phyloP scores from a whole-genome alignment of 2,888 invertebrate genomes.

The Brachycybe producta region DNA sequence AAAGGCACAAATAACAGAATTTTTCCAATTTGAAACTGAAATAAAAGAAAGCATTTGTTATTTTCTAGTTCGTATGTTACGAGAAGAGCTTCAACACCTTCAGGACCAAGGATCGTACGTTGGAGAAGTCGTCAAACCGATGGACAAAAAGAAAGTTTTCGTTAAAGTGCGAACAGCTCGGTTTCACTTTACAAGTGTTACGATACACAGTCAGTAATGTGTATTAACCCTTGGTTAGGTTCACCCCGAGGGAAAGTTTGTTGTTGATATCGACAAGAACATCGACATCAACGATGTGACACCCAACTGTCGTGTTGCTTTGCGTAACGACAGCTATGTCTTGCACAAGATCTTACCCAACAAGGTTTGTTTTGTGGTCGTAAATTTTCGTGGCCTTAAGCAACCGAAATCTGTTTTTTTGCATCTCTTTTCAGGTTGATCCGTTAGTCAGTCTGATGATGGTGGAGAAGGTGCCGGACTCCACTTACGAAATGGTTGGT shows the following conservation, averaged over 20 bases:
- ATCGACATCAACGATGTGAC: slow-evolving; percentile 97
- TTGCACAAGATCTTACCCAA: slow-evolving; percentile 97
- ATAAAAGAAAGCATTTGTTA: background rate
- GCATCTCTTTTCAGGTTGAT: slow-evolving; percentile 52
- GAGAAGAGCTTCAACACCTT: slow-evolving; percentile 90
- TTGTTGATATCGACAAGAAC: slow-evolving; percentile 97
- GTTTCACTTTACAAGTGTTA: no score
- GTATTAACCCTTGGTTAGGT: slow-evolving; percentile 42
- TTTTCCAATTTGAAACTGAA: background rate
- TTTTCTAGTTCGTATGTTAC: slow-evolving; percentile 78
- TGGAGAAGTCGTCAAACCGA: slow-evolving; percentile 97
- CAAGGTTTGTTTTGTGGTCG: slow-evolving; percentile 45
- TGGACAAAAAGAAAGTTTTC: slow-evolving; percentile 99
- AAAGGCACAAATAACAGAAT: slow-evolving; percentile 51
- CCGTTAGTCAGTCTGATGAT: slow-evolving; percentile 98
- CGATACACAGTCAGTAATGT: no score
- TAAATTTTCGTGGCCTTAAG: background rate
- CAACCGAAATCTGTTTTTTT: no score
- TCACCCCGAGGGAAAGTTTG: slow-evolving; percentile 98
- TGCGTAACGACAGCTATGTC: slow-evolving; percentile 96
- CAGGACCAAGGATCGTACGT: slow-evolving; percentile 98
- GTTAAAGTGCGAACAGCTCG: slow-evolving; percentile 57
- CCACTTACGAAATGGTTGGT: slow-evolving; percentile 99
- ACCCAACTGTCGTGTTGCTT: slow-evolving; percentile 91
- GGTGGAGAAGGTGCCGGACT: slow-evolving; percentile 99